phyloP scores from a whole-genome alignment of 2,888 invertebrate species.

The Seira sanloemensis region DNA sequence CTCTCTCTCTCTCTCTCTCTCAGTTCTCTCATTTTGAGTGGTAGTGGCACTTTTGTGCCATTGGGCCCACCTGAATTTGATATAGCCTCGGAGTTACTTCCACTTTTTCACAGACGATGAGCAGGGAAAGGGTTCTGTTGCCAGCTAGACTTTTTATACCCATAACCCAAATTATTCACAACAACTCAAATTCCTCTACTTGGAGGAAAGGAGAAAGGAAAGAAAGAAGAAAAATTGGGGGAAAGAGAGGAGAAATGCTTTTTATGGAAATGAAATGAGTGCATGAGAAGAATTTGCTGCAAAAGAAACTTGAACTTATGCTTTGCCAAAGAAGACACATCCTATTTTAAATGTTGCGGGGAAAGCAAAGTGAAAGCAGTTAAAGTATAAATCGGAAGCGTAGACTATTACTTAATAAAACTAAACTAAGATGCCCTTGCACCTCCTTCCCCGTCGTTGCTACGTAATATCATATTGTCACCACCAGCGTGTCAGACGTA shows the following conservation, averaged over 20 bases:
- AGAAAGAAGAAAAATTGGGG: constrained; percentile 1
- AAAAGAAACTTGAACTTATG: background rate
- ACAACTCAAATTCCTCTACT: background rate
- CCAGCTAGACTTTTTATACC: too few species aligned
- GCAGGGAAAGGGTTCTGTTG: background rate
- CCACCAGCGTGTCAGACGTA: too few species aligned
- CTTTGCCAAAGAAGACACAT: background rate
- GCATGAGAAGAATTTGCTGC: background rate
- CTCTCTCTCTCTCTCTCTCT: too few species aligned
- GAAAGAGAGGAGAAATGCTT: background rate
- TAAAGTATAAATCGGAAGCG: too few species aligned
- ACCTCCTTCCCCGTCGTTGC: too few species aligned
- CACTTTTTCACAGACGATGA: background rate
- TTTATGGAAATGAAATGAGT: background rate
- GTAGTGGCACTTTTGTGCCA: constrained; percentile 37
- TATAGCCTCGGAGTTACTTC: background rate
- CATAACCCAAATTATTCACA: background rate
- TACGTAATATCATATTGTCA: too few species aligned
- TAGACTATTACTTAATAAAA: too few species aligned
- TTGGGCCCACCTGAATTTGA: background rate
- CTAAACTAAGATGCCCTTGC: too few species aligned
- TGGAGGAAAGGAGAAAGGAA: background rate
- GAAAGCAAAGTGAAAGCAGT: too few species aligned
- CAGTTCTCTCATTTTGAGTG: background rate
- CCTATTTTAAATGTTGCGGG: too few species aligned